phyloP scores from a whole-genome alignment of 1,140 invertebrate genomes.

The Rhopalosiphum padi region DNA sequence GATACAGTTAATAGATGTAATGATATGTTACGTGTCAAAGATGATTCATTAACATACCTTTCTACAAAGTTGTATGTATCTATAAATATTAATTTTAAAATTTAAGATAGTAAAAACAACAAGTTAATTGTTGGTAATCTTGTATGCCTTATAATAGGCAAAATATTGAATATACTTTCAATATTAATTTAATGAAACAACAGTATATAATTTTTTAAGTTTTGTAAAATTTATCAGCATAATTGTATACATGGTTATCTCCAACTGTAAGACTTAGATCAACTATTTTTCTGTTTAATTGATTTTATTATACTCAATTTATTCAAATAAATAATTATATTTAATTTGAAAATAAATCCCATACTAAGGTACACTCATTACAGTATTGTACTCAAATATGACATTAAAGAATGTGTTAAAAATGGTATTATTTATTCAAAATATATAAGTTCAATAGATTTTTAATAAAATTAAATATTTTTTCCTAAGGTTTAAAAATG shows the following conservation, averaged over 20 bases:
- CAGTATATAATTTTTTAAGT: too few species aligned
- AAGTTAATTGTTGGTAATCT: not conserved
- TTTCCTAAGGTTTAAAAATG: too few species aligned
- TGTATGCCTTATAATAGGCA: not conserved
- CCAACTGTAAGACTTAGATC: not conserved
- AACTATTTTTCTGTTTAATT: not conserved
- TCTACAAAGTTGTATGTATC: constrained; percentile 90
- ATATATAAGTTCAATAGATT: too few species aligned
- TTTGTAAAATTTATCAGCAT: too few species aligned
- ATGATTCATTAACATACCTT: constrained; percentile 94
- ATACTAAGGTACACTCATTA: too few species aligned
- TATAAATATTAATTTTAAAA: constrained; percentile 15
- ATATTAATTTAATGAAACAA: not conserved
- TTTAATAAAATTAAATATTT: too few species aligned
- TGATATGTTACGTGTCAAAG: constrained; percentile 95
- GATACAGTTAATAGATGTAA: constrained; percentile 98
- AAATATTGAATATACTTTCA: not conserved
- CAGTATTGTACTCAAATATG: too few species aligned
- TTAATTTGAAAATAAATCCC: too few species aligned
- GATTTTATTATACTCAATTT: not conserved
- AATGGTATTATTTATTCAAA: too few species aligned
- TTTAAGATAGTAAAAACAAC: not conserved
- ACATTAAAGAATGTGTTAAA: too few species aligned
- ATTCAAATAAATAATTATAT: too few species aligned
- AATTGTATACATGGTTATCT: not conserved